Evolutionary conservation across 2,113 vertebrate genomes (phyloP), one percentile per base, ranked within the genome.

Genomic region (Engraulis encrasicolus): DNA sequence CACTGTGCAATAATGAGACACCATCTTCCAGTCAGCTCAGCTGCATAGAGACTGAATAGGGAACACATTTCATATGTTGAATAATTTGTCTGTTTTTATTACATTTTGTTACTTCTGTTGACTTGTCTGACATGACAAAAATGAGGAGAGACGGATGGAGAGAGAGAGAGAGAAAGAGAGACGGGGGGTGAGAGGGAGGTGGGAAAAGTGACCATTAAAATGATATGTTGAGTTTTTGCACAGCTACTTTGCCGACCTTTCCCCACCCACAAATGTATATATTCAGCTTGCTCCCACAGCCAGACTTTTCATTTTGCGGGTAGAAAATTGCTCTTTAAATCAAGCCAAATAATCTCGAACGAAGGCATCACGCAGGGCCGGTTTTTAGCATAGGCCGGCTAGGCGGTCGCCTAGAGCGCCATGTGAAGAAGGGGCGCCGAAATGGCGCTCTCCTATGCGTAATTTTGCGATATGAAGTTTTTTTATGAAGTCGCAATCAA

Each of bases 1-100:
- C 86, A 88, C 85, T 84, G 82, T 81, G n/a, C n/a, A n/a, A 89
- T 90, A 89, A 91, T 89, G 86, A 89, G 88, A 85, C 71, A 58
- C 84, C 85, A 82, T 82, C 66, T 18, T 77, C 31, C 14, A 50
- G 81, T 66, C 50, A 31, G 66, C 66, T 66, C 50, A 31, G 66
- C 66, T 11, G 27, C 40, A 45, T 45, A n/a, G 18, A 14, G 66
- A 31, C 23, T 74, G 66, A 2, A 50, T 45, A 15, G 17, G 18
- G 49, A 37, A 20, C 31, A 17, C 18, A 38, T 19, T 27, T 82
- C 15, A 31, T 1, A 3, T 58, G 4, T 58, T 58, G 7, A n/a
- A n/a, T n/a, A n/a, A 58, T n/a, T 74, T 74, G 31, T 34, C 5
- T 34, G 14, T 27, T 66, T 27, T 66, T 23, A 2, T 31, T 31